Evolutionary conservation across 2,888 invertebrate species (phyloP).

Genomic region (Sialis fuliginosa): DNA sequence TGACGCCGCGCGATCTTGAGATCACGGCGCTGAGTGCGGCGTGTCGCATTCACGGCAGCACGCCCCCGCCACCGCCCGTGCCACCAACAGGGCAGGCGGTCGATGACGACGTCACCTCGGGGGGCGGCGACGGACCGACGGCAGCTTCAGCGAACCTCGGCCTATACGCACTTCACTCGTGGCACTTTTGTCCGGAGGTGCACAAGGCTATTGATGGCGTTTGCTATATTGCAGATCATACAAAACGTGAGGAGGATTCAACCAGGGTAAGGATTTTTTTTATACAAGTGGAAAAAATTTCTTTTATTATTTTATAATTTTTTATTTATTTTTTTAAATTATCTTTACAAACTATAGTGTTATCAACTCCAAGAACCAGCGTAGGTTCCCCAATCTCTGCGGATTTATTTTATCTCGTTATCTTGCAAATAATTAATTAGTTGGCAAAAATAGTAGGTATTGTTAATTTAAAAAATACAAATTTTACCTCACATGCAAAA

Average conservation of each 20-base stretch:
- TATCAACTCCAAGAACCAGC: too few relatives aligned
- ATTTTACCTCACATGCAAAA: too few relatives aligned
- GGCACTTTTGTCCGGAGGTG: slow-evolving; percentile 82
- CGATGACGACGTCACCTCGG: slow-evolving; percentile 20
- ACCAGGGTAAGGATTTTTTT: slow-evolving; percentile 46
- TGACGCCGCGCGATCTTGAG: slow-evolving; percentile 35
- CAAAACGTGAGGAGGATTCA: slow-evolving; percentile 79
- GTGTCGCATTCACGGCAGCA: slow-evolving; percentile 40
- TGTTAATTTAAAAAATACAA: too few relatives aligned
- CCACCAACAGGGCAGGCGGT: slow-evolving; percentile 29
- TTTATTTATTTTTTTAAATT: neutral
- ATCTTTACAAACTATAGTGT: neutral
- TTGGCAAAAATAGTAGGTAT: too few relatives aligned
- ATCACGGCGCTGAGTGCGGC: slow-evolving; percentile 32
- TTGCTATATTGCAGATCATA: slow-evolving; percentile 83
- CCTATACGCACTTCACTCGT: slow-evolving; percentile 47
- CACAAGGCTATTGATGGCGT: slow-evolving; percentile 88
- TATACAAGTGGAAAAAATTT: neutral
- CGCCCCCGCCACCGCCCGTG: slow-evolving; percentile 29
- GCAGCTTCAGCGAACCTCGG: slow-evolving; percentile 15
- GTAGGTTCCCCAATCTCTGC: too few relatives aligned
- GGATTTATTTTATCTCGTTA: too few relatives aligned
- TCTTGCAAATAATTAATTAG: too few relatives aligned
- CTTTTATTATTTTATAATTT: too few relatives aligned
- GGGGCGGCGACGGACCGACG: slow-evolving; percentile 28